Conservation (phyloP, 2,888 invertebrate species). For the Cerastis rubricosa region DNA sequence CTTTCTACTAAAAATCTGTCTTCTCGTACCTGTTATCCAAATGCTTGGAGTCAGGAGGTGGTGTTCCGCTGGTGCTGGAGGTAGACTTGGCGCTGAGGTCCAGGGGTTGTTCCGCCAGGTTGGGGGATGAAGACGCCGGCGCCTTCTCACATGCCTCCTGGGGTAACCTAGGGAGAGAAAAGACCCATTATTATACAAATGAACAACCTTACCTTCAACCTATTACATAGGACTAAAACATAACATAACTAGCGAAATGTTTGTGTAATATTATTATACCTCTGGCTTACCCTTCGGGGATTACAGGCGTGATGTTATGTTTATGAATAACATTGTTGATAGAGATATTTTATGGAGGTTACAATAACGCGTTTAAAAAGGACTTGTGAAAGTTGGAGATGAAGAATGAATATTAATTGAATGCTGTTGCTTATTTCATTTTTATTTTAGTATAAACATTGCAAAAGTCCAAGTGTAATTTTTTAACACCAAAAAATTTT, state of each 20-base stretch:
- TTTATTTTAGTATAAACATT: background rate
- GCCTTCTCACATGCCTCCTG: constrained; percentile 83
- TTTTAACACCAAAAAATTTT: too few relatives aligned
- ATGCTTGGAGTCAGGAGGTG: constrained; percentile 91
- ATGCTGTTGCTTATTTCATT: too few relatives aligned
- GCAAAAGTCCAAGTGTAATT: background rate
- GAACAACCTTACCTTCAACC: background rate
- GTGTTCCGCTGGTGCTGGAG: constrained; percentile 88
- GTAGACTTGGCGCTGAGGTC: constrained; percentile 96
- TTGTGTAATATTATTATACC: too few relatives aligned
- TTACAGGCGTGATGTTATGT: too few relatives aligned
- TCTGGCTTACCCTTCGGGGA: too few relatives aligned
- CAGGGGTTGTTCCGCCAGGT: constrained; percentile 94
- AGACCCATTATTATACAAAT: background rate
- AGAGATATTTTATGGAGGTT: background rate
- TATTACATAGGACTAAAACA: too few relatives aligned
- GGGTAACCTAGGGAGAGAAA: constrained; percentile 72
- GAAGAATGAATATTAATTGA: background rate
- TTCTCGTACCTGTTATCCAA: constrained; percentile 92
- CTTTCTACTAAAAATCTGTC: background rate
- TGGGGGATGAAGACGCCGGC: constrained; percentile 85
- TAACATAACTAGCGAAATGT: too few relatives aligned
- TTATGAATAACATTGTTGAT: too few relatives aligned
- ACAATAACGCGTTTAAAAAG: background rate
- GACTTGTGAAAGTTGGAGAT: background rate